phyloP scores from a whole-genome alignment of 2,113 vertebrate species.

The Brevimyrus niger region DNA sequence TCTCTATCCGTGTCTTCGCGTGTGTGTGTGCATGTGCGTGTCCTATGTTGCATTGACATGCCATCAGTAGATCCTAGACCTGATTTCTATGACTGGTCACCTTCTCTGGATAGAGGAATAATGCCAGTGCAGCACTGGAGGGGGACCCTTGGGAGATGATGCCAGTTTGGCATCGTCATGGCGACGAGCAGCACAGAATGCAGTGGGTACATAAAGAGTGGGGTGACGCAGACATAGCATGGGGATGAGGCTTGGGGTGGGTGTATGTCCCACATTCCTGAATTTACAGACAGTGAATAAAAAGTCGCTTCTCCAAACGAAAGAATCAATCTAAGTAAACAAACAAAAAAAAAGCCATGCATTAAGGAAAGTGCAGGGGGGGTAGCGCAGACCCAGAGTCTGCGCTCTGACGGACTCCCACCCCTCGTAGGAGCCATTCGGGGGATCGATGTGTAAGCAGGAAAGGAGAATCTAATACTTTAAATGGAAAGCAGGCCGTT shows the following conservation, averaged over 20 bases:
- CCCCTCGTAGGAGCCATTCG: not conserved
- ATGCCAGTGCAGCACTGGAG: not conserved
- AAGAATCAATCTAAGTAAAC: not conserved
- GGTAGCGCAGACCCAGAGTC: not conserved
- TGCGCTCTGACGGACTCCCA: not conserved
- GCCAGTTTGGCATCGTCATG: not conserved
- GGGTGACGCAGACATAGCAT: not conserved
- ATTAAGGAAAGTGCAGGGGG: not conserved
- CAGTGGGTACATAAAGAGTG: not conserved
- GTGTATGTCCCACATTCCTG: not conserved
- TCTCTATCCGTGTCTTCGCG: not conserved
- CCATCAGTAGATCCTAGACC: not conserved
- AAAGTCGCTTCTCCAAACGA: not conserved
- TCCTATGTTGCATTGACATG: not conserved
- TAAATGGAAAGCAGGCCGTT: constrained; percentile 10
- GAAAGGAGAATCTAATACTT: constrained; percentile 6
- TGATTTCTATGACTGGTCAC: not conserved
- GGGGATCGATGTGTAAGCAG: not conserved
- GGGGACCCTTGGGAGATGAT: not conserved
- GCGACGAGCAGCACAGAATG: not conserved
- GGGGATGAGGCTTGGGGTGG: not conserved
- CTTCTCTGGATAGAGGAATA: not conserved
- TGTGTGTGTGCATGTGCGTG: not conserved
- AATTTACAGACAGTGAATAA: not conserved
- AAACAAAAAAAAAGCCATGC: not conserved